phyloP scores from a whole-genome alignment of 2,888 invertebrate genomes.

The Yponomeuta cagnagella region DNA sequence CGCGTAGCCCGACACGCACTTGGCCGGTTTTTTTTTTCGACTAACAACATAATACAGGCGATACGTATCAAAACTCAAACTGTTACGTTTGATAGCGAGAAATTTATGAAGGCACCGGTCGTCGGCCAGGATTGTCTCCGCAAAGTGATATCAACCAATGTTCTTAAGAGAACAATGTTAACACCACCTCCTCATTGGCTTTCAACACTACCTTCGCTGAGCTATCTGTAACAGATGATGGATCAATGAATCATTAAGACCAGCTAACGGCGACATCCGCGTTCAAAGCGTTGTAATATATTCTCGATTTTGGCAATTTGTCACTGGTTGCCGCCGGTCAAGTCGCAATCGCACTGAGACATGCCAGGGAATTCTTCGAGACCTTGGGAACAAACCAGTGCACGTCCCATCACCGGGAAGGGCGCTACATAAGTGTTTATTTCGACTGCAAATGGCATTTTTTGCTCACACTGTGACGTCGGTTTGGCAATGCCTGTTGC shows the following conservation, averaged over 20 bases:
- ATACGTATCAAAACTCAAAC: no score
- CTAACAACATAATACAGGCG: no score
- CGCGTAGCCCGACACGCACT: no score
- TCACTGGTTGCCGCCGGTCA: conserved; percentile 39
- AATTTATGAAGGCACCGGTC: no score
- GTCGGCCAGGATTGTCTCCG: not conserved
- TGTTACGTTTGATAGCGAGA: no score
- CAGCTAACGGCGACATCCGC: conserved; percentile 3
- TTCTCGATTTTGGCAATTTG: conserved; percentile 45
- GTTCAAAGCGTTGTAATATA: conserved; percentile 12
- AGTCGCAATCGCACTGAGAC: conserved; percentile 46
- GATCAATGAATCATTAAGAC: not conserved
- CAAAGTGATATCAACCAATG: not conserved
- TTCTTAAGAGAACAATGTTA: not conserved
- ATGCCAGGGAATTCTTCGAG: conserved; percentile 65
- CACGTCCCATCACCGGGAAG: conserved; percentile 47
- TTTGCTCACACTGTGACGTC: conserved; percentile 35
- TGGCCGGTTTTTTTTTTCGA: no score
- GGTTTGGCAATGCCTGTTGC: conserved; percentile 50
- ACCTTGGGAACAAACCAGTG: conserved; percentile 53
- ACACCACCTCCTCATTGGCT: not conserved
- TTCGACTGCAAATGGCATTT: not conserved
- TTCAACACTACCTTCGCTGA: not conserved
- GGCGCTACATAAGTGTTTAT: conserved; percentile 32
- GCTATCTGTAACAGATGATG: not conserved